These are phyloP conservation scores for Cydia strobilella DNA, from an alignment of 1,140 invertebrate genomes.

Conservation along the genomic window DNA sequence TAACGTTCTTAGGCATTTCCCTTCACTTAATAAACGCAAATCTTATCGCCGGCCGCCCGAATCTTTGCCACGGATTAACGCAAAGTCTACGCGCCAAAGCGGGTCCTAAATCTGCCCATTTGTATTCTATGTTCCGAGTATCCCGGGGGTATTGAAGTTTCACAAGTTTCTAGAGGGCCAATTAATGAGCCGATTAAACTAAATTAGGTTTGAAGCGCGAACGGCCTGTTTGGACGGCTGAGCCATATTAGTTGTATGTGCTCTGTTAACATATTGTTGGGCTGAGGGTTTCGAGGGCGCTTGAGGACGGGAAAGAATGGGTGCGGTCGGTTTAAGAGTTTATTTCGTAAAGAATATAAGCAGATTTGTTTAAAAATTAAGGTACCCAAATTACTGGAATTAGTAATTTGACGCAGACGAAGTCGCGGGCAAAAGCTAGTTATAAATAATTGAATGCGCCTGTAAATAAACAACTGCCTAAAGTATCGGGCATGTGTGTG, in stretches of 20 bases:
- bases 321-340: conserved; percentile 15
- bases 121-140: conserved; percentile 55
- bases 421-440: too few relatives aligned
- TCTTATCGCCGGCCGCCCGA: conserved; percentile 27
- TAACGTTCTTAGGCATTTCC: conserved; percentile 21
- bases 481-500: too few relatives aligned
- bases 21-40: conserved; percentile 27
- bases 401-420: too few relatives aligned
- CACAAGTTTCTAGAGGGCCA: conserved; percentile 59
- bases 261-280: conserved; percentile 38
- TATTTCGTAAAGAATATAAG: background rate
- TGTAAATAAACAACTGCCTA: too few relatives aligned
- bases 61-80: conserved; percentile 44
- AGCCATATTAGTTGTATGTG: conserved; percentile 41
- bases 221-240: conserved; percentile 50
- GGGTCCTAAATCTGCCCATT: conserved; percentile 59
- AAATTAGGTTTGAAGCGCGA: conserved; percentile 67
- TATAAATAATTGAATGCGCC: too few relatives aligned
- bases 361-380: too few relatives aligned
- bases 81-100: conserved; percentile 42
- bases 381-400: too few relatives aligned
- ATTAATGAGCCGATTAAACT: conserved; percentile 74
- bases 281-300: conserved; percentile 23
- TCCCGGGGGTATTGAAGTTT: conserved; percentile 59
- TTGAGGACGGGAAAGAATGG: conserved; percentile 18